Evolutionary conservation across 2,113 vertebrate genomes (phyloP), one percentile per base, ranked within the genome.

Genomic region (Onychostoma macrolepis): DNA sequence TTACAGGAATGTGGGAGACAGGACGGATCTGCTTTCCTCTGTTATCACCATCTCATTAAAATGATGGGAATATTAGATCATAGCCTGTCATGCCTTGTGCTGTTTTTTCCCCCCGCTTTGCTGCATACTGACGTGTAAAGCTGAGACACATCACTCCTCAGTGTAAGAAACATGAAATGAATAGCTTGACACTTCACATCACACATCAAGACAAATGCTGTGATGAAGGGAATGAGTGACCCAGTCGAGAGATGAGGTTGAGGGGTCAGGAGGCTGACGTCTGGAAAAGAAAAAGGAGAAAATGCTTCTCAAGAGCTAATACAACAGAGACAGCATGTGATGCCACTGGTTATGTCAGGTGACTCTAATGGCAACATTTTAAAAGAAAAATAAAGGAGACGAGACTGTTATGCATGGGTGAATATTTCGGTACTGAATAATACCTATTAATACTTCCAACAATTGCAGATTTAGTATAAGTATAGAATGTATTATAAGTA

Each of bases 211-310:
- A 88, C 63, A 65, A 56, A 41, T 1, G 9, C 76, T 84, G 50
- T 80, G 85, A 84, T 85, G 83, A 81, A 86, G 24, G 10, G 36
- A 71, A 86, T 33, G 75, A 71, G 63, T 80, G 85, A 85, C 58
- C 87, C 65, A 85, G 30, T 82, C 6, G 28, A 75, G 38, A 86
- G 38, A 85, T 87, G 84, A 85, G 82, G 87, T 78, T 87, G 78
- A 88, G 41, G 74, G 87, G 84, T 36, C 19, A 56, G 74, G 76
- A 41, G 63, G 71, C 9, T 48, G 80, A 33, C 77, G 69, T 58
- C 61, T 56, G 65, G 24, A 38, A 43, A 28, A 41, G 9, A 41
- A 83, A 83, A 50, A 78, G 63, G 38, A 50, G 50, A 81, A 65
- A 78, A 48, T 9, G 43, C 74, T 80, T 67, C 53, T 43, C 19